Evolutionary conservation across 2,113 vertebrate species (phyloP).

Genomic region (Eubucco bourcierii): DNA sequence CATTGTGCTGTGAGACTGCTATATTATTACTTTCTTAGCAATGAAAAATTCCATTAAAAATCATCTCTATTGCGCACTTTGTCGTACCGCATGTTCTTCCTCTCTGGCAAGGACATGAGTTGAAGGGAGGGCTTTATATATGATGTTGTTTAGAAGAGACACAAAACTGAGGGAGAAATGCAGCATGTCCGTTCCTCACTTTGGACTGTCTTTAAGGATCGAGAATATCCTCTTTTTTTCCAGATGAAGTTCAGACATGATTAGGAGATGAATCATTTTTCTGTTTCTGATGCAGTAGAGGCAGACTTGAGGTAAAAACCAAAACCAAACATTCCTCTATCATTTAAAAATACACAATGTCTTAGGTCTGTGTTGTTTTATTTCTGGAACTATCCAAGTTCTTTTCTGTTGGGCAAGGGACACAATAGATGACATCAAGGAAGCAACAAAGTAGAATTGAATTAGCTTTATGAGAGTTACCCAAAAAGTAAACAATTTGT

Average conservation of each 20-base stretch:
- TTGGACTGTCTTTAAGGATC: constrained; percentile 1
- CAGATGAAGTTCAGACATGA: not conserved
- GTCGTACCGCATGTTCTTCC: not conserved
- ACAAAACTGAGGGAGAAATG: not conserved
- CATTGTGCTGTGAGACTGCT: constrained; percentile 41
- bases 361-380: not conserved
- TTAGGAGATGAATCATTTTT: not conserved
- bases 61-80: constrained; percentile 15
- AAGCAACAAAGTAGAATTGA: not conserved
- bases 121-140: not conserved
- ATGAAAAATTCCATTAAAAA: constrained; percentile 67
- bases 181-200: not conserved
- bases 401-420: not conserved
- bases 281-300: not conserved
- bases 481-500: too few relatives aligned
- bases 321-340: not conserved
- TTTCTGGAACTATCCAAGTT: not conserved
- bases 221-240: not conserved
- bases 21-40: constrained; percentile 59
- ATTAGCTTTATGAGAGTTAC: not conserved
- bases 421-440: not conserved
- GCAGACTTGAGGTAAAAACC: not conserved
- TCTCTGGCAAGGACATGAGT: constrained; percentile 19
- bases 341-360: not conserved
- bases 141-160: not conserved